Evolutionary conservation across 2,113 vertebrate species (phyloP), one percentile per base, ranked within the genome.

Genomic region (Oncorhynchus mykiss): DNA sequence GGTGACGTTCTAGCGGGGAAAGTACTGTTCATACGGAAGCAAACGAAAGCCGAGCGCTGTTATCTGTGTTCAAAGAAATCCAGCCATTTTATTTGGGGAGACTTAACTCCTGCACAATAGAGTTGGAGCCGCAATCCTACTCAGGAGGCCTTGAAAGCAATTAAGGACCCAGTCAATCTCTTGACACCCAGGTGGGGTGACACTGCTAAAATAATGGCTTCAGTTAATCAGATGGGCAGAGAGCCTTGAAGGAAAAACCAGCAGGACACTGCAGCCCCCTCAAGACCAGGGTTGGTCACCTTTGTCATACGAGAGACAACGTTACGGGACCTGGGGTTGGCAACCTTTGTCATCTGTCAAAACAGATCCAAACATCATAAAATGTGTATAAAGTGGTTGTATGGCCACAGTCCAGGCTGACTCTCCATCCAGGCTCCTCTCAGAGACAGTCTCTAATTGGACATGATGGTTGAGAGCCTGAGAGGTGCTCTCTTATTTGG

Each of bases 391-490:
- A 87, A 88, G 85, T 81, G 87, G 82, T 67, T 51, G 54, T 24
- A 73, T 88, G 86, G 90, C 86, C 71, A 76, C 75, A 78, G 64
- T 88, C 87, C 87, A 86, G 85, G 81, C 64, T 74, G 74, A 51
- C 78, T 3, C 16, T 5, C 3, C 13, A 73, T 72, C 39, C 39
- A 45, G 2, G 39, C 2, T 45, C 39, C 9, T 45, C 11, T 45
- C 39, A 45, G 39, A 45, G 9, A 45, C 39, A 45, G 9, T 9
- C 39, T 70, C 80, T 90, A 86, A 87, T 90, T 84, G 80, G 39
- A 39, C 39, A 39, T 39, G 39, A 45, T 45, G 39, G 74, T 84
- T 82, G 81, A 68, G 86, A 70, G 34, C n/a, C n/a, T 22, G 20
- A 20, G 67, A 45, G 54, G 18, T 1, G 54, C 14, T 20, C 54